Evolutionary conservation across 2,113 vertebrate species (phyloP).

Genomic region (Zosterops lateralis): DNA sequence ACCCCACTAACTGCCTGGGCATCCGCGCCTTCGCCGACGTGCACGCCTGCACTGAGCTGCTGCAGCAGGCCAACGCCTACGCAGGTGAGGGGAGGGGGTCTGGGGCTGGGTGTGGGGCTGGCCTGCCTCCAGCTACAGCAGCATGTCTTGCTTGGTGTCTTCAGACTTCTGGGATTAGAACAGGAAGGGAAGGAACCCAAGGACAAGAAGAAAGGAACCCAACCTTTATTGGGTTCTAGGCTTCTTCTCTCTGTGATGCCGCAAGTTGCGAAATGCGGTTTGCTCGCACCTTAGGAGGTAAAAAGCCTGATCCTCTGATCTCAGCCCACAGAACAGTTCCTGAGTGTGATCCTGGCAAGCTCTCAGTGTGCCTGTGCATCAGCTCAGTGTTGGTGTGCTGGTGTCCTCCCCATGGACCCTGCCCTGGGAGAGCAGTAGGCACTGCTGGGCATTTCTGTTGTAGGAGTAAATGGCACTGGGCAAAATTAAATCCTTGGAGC

Average conservation of each 20-base stretch:
- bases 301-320: background rate
- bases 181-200: background rate
- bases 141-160: background rate
- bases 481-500: background rate
- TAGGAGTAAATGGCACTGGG: background rate
- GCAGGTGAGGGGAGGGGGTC: conserved; percentile 78
- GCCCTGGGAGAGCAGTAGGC: background rate
- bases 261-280: background rate
- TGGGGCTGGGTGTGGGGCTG: fast-evolving
- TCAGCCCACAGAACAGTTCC: background rate
- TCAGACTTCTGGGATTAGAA: background rate
- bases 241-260: background rate
- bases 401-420: fast-evolving
- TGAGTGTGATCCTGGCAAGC: background rate
- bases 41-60: conserved; percentile 89
- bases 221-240: background rate
- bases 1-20: conserved; percentile 93
- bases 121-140: background rate
- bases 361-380: background rate
- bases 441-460: background rate
- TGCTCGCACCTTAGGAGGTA: fast-evolving
- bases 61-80: conserved; percentile 88
- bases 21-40: conserved; percentile 94
- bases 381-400: fast-evolving
- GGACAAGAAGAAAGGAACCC: no score